Conservation (phyloP, 53 echinoderm and acorn worm species). For the Apostichopus leukothele region DNA sequence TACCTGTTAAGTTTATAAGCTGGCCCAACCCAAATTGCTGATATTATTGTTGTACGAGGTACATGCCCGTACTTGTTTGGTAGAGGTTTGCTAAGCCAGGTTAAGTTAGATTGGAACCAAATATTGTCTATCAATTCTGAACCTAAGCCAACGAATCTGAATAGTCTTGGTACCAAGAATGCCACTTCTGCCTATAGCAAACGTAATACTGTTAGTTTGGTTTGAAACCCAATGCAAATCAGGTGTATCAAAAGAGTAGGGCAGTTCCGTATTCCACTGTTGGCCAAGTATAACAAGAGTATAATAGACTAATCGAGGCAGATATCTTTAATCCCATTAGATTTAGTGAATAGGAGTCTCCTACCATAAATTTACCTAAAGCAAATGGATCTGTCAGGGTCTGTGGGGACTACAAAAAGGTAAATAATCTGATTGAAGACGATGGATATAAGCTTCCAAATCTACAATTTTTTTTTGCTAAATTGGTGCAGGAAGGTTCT, state of each 20-base stretch:
- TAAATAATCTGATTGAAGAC: constrained; percentile 49
- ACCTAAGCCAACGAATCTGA: too few species aligned
- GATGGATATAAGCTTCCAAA: constrained; percentile 53
- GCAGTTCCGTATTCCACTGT: neutral
- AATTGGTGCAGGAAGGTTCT: constrained; percentile 6
- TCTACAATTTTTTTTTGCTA: constrained; percentile 39
- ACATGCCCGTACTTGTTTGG: too few species aligned
- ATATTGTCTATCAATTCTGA: too few species aligned
- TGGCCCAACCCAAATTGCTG: too few species aligned
- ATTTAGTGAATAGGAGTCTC: constrained; percentile 55
- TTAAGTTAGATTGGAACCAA: too few species aligned
- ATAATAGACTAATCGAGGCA: neutral
- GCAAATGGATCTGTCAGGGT: constrained; percentile 47
- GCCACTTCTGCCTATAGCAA: too few species aligned
- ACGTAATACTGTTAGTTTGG: too few species aligned
- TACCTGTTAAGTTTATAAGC: too few species aligned
- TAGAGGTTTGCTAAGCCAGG: too few species aligned
- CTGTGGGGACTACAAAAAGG: constrained; percentile 52
- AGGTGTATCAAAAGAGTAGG: constrained; percentile 7
- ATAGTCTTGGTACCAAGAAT: too few species aligned
- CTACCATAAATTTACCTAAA: constrained; percentile 48
- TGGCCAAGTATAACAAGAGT: neutral
- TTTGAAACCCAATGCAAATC: neutral
- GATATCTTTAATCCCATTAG: neutral
- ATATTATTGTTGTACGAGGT: too few species aligned